Evolutionary conservation across 2,888 invertebrate species (phyloP), one percentile per base, ranked within the genome.

Genomic region (Autographa pulchrina): DNA sequence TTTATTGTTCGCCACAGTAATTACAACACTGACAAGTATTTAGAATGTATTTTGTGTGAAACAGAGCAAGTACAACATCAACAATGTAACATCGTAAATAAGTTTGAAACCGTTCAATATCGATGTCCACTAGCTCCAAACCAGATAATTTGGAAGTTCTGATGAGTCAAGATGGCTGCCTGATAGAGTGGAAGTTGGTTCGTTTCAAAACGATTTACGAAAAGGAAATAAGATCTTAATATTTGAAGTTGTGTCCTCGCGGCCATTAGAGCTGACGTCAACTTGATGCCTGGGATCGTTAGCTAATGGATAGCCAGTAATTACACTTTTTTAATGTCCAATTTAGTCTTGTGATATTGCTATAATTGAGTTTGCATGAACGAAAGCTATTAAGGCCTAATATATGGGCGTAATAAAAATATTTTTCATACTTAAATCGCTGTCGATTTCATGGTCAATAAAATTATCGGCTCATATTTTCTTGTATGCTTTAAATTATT

Each of bases 171-270:
- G 71, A 80, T 78, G 83, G 66, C 43, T 74, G 74, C 9, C 72
- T 62, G 83, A 79, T 82, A 78, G 67, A 74, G 76, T 76, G 60
- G 20, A 65, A 84, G 73, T 78, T 85, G 84, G 79, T 85, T 77
- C 69, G 64, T 84, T 82, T 74, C 66, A 65, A 75, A 78, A 74
- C 66, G 77, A 84, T 84, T 81, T 74, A 71, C 72, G 74, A 75
- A 85, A 83, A 78, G 84, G 82, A 84, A 84, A 84, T 85, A 80
- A 78, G 82, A 79, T 79, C 75, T 69, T 77, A 75, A 83, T 79
- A 83, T 84, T 85, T 77, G 63, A 82, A 83, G 79, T 84, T 81
- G 62, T 72, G 63, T 60, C 41, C 65, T 48, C 62, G 74, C 62
- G 66, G 70, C 70, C 74, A 79, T 85, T 85, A 82, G 65, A 52